Evolutionary conservation across 2,888 invertebrate species (phyloP).

Genomic region (Colletes collaris): DNA sequence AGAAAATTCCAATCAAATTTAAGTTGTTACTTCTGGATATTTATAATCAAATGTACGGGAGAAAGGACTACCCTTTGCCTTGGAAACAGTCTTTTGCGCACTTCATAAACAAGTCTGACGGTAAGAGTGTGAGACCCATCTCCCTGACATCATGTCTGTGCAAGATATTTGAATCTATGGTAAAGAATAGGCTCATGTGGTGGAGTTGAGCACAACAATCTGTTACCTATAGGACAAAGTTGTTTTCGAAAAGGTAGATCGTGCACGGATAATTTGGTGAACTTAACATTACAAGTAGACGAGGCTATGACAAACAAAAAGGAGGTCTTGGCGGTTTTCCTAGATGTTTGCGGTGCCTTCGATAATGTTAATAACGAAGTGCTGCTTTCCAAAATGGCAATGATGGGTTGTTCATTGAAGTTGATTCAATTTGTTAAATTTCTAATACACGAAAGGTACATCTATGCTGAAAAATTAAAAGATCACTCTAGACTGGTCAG

Average conservation of each 20-base stretch:
- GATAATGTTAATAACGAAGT: not conserved
- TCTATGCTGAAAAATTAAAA: not conserved
- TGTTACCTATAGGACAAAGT: not conserved
- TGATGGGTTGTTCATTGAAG: not conserved
- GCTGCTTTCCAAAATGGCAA: not conserved
- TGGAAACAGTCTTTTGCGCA: not conserved
- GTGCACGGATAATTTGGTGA: not conserved
- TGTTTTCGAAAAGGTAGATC: not conserved
- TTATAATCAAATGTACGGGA: not conserved
- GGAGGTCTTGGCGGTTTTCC: not conserved
- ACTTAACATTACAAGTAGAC: not conserved
- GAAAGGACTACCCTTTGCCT: not conserved
- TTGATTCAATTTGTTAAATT: not conserved
- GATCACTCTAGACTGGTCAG: not conserved
- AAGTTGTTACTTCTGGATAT: not conserved
- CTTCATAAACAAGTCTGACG: slow-evolving; percentile 52
- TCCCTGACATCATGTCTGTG: not conserved
- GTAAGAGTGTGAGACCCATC: slow-evolving; percentile 5
- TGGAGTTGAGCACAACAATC: not conserved
- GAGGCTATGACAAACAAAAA: not conserved
- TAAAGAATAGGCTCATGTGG: slow-evolving; percentile 1
- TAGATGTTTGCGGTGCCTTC: not conserved
- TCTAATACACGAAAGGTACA: not conserved
- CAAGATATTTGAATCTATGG: not conserved
- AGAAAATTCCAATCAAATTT: slow-evolving; percentile 1